These are phyloP conservation scores for Lochmaea capreae DNA, from an alignment of 2,888 invertebrate genomes.

Conservation along the genomic window DNA sequence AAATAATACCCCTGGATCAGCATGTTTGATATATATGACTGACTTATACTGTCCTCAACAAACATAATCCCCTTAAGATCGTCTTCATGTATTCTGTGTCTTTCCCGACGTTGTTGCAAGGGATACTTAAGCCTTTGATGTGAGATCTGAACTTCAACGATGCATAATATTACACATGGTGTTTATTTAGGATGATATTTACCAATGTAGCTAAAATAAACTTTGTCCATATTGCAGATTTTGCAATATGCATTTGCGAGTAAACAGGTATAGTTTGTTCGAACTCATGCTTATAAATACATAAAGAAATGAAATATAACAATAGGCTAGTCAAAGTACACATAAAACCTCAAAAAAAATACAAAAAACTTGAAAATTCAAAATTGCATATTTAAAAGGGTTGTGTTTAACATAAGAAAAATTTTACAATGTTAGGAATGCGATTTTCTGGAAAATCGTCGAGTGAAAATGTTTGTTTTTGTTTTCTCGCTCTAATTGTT, in stretches of 20 bases:
- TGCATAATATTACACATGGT: constrained; percentile 5
- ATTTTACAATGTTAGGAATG: no score
- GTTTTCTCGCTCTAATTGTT: no score
- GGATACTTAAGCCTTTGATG: constrained; percentile 14
- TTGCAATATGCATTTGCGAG: not conserved
- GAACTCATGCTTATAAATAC: no score
- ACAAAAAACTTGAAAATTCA: no score
- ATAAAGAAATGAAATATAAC: no score
- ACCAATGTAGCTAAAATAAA: not conserved
- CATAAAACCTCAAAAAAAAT: no score
- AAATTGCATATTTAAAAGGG: no score
- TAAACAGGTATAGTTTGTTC: not conserved
- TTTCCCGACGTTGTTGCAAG: not conserved
- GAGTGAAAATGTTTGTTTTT: no score
- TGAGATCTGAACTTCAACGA: not conserved
- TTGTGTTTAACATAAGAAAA: no score
- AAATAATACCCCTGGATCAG: not conserved
- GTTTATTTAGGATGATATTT: constrained; percentile 12
- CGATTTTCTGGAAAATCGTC: no score
- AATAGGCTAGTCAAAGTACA: no score
- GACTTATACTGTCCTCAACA: constrained; percentile 16
- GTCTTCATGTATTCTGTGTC: constrained; percentile 5
- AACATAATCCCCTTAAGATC: constrained; percentile 22
- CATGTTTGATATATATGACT: not conserved
- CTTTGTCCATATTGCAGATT: not conserved